Evolutionary conservation across 1,140 invertebrate genomes (phyloP).

Genomic region (Leptestheria dahalacensis): DNA sequence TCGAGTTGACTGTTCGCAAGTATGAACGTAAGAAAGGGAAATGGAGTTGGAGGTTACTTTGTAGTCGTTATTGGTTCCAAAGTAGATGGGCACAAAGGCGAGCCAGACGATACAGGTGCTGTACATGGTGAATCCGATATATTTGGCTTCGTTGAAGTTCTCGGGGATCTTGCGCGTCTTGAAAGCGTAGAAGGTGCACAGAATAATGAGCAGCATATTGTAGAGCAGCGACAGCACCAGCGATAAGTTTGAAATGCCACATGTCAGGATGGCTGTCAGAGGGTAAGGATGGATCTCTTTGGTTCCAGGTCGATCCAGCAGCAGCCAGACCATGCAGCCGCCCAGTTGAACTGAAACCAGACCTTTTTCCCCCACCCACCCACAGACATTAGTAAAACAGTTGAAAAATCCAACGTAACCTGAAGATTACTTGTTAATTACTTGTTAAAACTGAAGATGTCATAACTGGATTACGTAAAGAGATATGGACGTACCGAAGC

Average conservation of each 20-base stretch:
- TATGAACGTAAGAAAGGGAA: no score
- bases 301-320: conserved; percentile 44
- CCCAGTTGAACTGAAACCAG: conserved; percentile 43
- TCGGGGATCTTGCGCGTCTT: conserved; percentile 57
- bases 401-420: neutral
- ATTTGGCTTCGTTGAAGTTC: conserved; percentile 55
- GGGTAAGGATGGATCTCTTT: conserved; percentile 41
- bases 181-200: conserved; percentile 57
- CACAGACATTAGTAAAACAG: conserved; percentile 17
- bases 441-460: neutral
- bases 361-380: conserved; percentile 29
- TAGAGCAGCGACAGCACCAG: conserved; percentile 55
- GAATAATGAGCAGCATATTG: conserved; percentile 52
- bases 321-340: conserved; percentile 45
- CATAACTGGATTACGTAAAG: neutral
- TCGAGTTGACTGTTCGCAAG: no score
- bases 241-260: conserved; percentile 50
- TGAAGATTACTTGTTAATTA: neutral
- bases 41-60: no score
- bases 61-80: conserved; percentile 47
- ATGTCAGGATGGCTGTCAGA: conserved; percentile 44
- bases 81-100: conserved; percentile 54
- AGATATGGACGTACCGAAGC: conserved; percentile 31
- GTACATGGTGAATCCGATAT: conserved; percentile 59
- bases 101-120: conserved; percentile 59